Evolutionary conservation across 2,888 invertebrate genomes (phyloP).

Genomic region (Eremobia ochroleuca): DNA sequence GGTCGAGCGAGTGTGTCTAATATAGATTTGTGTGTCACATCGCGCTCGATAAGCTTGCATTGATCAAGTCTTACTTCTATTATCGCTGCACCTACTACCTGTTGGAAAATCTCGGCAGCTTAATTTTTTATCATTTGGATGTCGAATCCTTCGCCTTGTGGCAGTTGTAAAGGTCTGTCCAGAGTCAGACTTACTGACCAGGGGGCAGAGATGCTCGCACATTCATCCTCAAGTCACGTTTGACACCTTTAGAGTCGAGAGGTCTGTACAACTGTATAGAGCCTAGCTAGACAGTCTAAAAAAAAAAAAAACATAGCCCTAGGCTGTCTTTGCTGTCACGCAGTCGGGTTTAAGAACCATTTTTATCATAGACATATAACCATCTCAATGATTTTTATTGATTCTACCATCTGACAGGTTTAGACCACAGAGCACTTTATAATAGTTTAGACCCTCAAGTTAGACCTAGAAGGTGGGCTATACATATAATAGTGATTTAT

Average conservation of each 20-base stretch:
- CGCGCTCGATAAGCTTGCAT: neutral
- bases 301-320: neutral
- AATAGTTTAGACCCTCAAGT: neutral
- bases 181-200: neutral
- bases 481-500: neutral
- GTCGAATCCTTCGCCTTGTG: too few species aligned
- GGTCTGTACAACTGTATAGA: neutral
- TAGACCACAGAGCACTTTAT: too few species aligned
- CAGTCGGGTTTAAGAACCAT: neutral
- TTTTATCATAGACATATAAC: too few species aligned
- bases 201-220: too few species aligned
- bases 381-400: too few species aligned
- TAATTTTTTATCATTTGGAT: neutral
- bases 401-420: neutral
- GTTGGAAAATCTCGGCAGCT: neutral
- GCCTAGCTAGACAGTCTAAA: neutral
- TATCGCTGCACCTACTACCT: neutral
- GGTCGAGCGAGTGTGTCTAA: slow-evolving; percentile 44
- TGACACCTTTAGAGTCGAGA: neutral
- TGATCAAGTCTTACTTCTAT: neutral
- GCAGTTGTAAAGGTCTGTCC: neutral
- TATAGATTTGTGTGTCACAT: slow-evolving; percentile 19
- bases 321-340: neutral
- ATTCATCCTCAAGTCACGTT: neutral
- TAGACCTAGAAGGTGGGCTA: too few species aligned